Base-by-base conservation (phyloP, 2,113 vertebrate species). In the Pampusana beccarii region DNA sequence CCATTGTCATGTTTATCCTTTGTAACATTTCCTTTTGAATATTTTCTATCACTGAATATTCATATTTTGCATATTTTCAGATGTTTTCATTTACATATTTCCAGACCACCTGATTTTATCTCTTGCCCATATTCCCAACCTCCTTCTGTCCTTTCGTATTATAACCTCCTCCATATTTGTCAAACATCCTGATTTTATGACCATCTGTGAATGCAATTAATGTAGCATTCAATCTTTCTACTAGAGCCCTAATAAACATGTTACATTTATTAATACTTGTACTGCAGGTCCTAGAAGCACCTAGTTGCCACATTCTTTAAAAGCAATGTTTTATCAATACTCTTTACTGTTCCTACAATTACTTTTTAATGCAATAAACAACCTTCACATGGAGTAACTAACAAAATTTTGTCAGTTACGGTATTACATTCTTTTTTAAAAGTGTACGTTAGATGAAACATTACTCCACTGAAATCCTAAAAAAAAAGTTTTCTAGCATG, bases 161-260 rank as follows among this genome's bases (percentile, higher is more conserved):
- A 94, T 44, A 94, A 89, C 69, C 78, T 94, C 38, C 72, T 80
- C 65, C 1, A 12, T 96, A 87, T 83, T 96, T 95, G 77, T 71
- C 53, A 75, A 90, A 70, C 62, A 90, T 81, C 70, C 81, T 91
- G 48, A 50, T 70, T 92, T 66, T 80, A 95, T 86, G 61, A 60
- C 93, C 96, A 92, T 95, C 95, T 97, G 97, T 87, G 95, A 97
- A 92, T 72, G 65, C 85, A 97, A 98, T 97, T 95, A 97, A 80
- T 82, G 89, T 85, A 93, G 78, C 62, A 78, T 88, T 95, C 71
- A 80, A 46, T 54, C 16, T 18, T 60, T 93, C 85, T 94, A 74
- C 92, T 92, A 95, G 62, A 95, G 88, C 46, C 42, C 95, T 87
- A 94, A 81, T 91, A 96, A 97, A 92, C 69, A 88, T 14, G 46